phyloP scores from a whole-genome alignment of 2,113 vertebrate species.

The Willisornis vidua region DNA sequence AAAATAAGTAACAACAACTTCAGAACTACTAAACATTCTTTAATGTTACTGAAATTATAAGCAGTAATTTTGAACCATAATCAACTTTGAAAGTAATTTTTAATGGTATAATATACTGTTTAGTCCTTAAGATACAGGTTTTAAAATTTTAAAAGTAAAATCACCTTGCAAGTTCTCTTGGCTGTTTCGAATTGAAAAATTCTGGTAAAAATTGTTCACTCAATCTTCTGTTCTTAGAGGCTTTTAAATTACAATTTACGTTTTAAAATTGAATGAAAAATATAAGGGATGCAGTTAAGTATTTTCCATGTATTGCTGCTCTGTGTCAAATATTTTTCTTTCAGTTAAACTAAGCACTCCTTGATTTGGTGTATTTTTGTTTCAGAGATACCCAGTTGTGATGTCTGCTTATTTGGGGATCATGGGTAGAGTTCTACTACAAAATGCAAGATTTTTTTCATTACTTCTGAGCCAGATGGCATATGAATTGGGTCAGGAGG shows the following conservation, averaged over 20 bases:
- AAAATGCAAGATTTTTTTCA: slow-evolving; percentile 93
- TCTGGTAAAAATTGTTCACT: not conserved
- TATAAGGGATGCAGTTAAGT: not conserved
- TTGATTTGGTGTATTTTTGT: not conserved
- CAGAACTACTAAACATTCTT: not conserved
- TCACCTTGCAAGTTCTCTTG: not conserved
- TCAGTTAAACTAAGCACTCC: not conserved
- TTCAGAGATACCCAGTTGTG: slow-evolving; percentile 92
- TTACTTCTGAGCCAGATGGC: slow-evolving; percentile 91
- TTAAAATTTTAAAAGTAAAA: not conserved
- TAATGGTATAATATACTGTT: not conserved
- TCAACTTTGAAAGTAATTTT: not conserved
- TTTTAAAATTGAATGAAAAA: not conserved
- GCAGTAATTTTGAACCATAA: not conserved
- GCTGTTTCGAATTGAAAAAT: not conserved
- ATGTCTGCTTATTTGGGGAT: slow-evolving; percentile 97
- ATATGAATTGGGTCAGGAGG: slow-evolving; percentile 88
- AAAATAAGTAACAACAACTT: not conserved
- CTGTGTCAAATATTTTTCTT: not conserved
- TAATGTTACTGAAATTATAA: not conserved
- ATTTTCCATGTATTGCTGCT: not conserved
- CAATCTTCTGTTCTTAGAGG: not conserved
- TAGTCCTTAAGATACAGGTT: not conserved
- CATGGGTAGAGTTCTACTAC: slow-evolving; percentile 89
- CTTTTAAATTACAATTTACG: not conserved